Percentiles rank a stretch among this genome's conserved stretches.
These are phyloP conservation scores for Anagyrus pseudococci DNA, from an alignment of 2,888 invertebrate species.

Conservation along the genomic window DNA sequence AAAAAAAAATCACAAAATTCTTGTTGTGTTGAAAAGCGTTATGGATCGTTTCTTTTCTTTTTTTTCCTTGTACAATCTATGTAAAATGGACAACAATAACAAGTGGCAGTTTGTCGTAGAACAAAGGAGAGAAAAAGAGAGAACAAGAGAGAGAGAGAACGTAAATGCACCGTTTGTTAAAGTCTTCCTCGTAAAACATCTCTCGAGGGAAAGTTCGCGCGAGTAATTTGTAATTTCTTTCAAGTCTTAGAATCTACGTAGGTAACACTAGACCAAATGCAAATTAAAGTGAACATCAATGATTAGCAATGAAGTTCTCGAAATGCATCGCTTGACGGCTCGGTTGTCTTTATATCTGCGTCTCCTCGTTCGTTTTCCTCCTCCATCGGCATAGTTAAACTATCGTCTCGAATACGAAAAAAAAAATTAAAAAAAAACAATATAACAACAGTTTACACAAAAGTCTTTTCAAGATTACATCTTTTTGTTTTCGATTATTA, in stretches of 20 bases:
- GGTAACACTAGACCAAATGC: not conserved
- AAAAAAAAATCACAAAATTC: not conserved
- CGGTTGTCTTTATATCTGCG: too few relatives aligned
- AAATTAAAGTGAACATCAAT: not conserved
- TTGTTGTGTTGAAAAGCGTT: not conserved
- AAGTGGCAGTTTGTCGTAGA: not conserved
- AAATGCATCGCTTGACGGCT: too few relatives aligned
- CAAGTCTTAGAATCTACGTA: not conserved
- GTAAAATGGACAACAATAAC: not conserved
- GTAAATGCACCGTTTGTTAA: not conserved
- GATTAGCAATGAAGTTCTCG: not conserved
- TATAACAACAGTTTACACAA: too few relatives aligned
- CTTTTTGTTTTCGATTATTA: too few relatives aligned
- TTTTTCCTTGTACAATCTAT: too few relatives aligned
- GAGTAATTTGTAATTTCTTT: not conserved
- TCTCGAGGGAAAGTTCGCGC: not conserved
- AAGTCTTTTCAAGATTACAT: too few relatives aligned
- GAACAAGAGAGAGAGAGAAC: constrained; percentile 46
- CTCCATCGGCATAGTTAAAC: too few relatives aligned
- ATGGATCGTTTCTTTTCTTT: not conserved
- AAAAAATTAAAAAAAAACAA: too few relatives aligned
- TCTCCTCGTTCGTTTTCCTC: too few relatives aligned
- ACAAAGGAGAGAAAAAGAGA: not conserved
- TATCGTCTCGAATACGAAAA: too few relatives aligned
- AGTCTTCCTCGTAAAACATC: not conserved